phyloP scores from a whole-genome alignment of 2,888 invertebrate genomes.

The Germaria angustata region DNA sequence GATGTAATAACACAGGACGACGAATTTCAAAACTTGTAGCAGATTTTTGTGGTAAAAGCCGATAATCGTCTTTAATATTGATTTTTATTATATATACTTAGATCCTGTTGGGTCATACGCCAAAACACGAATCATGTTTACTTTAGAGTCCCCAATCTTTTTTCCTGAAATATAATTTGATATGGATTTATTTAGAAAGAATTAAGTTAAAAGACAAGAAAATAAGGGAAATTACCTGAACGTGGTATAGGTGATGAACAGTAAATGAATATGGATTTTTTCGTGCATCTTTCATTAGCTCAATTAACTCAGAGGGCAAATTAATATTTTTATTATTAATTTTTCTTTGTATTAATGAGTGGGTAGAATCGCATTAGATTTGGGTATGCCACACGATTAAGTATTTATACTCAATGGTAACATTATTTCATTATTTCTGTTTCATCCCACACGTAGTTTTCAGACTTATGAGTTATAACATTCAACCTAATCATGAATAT shows the following conservation, averaged over 20 bases:
- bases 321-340: not conserved
- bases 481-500: too few species aligned
- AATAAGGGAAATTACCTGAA: too few species aligned
- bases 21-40: conserved; percentile 8
- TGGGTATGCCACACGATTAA: too few species aligned
- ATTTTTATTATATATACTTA: not conserved
- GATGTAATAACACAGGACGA: not conserved
- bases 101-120: not conserved
- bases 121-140: conserved; percentile 17
- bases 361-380: not conserved
- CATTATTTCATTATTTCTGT: too few species aligned
- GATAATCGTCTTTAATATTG: conserved; percentile 16
- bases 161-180: conserved; percentile 1
- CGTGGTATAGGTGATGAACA: conserved; percentile 3
- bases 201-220: not conserved
- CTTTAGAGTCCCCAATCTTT: not conserved
- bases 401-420: too few species aligned
- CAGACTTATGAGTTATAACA: too few species aligned
- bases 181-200: not conserved
- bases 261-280: conserved; percentile 16
- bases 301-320: not conserved
- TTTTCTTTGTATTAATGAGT: not conserved
- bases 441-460: too few species aligned
- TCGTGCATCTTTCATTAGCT: conserved; percentile 2
- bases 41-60: not conserved